A percentile compares a stretch with the other conserved stretches of the same genome.
phyloP scores from a whole-genome alignment of 37 sponge, comb jelly and placozoan species.

The Hormiphora californensis region DNA sequence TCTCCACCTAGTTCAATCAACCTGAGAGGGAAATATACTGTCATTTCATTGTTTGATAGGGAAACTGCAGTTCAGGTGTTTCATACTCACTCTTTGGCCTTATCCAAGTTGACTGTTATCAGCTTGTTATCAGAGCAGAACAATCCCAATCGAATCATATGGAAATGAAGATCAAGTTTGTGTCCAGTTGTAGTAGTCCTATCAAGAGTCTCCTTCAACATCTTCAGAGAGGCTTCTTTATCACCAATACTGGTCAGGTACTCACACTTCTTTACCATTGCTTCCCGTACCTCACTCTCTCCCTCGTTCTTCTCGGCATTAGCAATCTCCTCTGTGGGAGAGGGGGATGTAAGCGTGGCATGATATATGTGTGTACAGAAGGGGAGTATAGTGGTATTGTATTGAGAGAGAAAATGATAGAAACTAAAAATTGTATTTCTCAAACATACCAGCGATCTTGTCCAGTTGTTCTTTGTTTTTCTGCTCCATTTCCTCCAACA shows the following conservation, averaged over 20 bases:
- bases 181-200: conserved; percentile 86
- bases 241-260: conserved; percentile 87
- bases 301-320: conserved; percentile 89
- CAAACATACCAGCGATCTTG: background rate
- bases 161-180: conserved; percentile 88
- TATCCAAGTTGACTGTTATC: conserved; percentile 76
- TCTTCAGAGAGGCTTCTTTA: conserved; percentile 62
- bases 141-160: conserved; percentile 80
- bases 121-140: conserved; percentile 92
- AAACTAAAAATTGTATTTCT: too few species aligned
- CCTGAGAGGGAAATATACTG: conserved; percentile 60
- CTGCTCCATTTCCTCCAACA: conserved; percentile 63
- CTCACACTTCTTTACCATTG: conserved; percentile 85
- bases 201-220: conserved; percentile 59
- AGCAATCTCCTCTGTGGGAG: conserved; percentile 71
- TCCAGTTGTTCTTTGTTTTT: conserved; percentile 65
- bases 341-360: too few species aligned
- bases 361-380: too few species aligned
- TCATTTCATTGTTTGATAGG: too few species aligned
- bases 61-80: too few species aligned
- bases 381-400: too few species aligned
- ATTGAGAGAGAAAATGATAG: too few species aligned
- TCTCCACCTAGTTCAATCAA: conserved; percentile 97
- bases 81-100: conserved; percentile 73
- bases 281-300: conserved; percentile 87